These are phyloP conservation scores for Regulus satrapa DNA, from an alignment of 2,113 vertebrate genomes.

Conservation along the genomic window DNA sequence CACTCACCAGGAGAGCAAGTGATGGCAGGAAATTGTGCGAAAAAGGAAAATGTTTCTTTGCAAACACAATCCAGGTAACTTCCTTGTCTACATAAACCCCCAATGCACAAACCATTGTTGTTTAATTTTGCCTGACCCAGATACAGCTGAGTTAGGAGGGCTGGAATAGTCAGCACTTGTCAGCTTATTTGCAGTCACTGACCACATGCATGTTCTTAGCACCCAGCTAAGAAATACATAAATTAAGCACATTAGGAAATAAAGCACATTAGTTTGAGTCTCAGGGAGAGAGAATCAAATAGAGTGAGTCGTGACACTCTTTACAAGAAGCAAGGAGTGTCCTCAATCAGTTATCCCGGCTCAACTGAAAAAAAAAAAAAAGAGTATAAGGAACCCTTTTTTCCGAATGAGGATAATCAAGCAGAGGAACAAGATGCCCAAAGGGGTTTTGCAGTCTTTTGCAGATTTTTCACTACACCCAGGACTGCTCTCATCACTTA, in stretches of 20 bases:
- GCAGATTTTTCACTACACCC: not conserved
- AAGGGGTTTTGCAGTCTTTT: not conserved
- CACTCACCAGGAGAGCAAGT: not conserved
- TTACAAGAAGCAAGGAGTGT: not conserved
- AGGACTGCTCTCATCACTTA: not conserved
- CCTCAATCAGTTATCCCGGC: not conserved
- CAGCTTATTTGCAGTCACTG: not conserved
- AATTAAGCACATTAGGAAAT: not conserved
- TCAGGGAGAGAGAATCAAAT: not conserved
- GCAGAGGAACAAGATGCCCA: not conserved
- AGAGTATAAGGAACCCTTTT: fast-evolving
- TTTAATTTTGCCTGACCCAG: not conserved
- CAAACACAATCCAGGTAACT: not conserved
- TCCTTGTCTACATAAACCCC: not conserved
- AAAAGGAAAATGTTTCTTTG: not conserved
- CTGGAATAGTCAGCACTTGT: not conserved
- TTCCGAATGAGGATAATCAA: not conserved
- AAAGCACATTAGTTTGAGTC: not conserved
- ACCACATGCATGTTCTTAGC: not conserved
- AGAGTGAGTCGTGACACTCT: not conserved
- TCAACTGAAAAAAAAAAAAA: not conserved
- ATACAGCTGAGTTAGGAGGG: not conserved
- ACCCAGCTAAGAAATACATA: too few species aligned
- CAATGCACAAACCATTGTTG: not conserved
- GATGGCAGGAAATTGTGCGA: fast-evolving